Evolutionary conservation across 2,888 invertebrate species (phyloP).

Genomic region (Agrotis segetum): DNA sequence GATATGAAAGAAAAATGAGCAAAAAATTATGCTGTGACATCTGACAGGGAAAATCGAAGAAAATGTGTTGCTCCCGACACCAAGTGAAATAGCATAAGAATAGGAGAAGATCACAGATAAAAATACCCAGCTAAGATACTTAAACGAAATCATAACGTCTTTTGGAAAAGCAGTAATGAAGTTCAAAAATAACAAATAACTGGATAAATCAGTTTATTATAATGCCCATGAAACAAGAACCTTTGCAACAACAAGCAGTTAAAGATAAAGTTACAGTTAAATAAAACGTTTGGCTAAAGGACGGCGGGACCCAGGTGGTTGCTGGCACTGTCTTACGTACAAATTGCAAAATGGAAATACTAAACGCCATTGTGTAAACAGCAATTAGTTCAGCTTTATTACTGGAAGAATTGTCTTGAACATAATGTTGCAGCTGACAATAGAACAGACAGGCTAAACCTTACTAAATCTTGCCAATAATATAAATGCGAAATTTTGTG

Average conservation of each 20-base stretch:
- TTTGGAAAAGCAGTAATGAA: too few relatives aligned
- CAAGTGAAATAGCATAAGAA: too few relatives aligned
- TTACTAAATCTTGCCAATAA: too few relatives aligned
- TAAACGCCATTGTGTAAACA: slow-evolving; percentile 43
- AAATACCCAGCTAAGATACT: too few relatives aligned
- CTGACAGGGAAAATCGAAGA: too few relatives aligned
- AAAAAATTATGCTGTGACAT: too few relatives aligned
- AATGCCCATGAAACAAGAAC: not conserved
- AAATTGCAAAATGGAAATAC: slow-evolving; percentile 51
- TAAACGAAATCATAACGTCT: too few relatives aligned
- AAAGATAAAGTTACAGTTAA: not conserved
- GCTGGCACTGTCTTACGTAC: slow-evolving; percentile 29
- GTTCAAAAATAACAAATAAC: not conserved
- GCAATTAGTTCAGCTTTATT: slow-evolving; percentile 39
- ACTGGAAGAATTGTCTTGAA: slow-evolving; percentile 17
- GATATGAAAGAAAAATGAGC: too few relatives aligned
- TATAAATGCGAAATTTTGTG: too few relatives aligned
- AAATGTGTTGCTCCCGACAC: too few relatives aligned
- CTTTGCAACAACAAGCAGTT: slow-evolving; percentile 2
- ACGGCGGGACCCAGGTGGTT: slow-evolving; percentile 42
- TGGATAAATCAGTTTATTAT: not conserved
- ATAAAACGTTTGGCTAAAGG: slow-evolving; percentile 13
- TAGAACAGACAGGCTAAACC: not conserved
- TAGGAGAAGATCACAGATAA: too few relatives aligned
- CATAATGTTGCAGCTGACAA: not conserved